Base-by-base conservation (phyloP, 1,140 invertebrate species). In the Ladona fulva region DNA sequence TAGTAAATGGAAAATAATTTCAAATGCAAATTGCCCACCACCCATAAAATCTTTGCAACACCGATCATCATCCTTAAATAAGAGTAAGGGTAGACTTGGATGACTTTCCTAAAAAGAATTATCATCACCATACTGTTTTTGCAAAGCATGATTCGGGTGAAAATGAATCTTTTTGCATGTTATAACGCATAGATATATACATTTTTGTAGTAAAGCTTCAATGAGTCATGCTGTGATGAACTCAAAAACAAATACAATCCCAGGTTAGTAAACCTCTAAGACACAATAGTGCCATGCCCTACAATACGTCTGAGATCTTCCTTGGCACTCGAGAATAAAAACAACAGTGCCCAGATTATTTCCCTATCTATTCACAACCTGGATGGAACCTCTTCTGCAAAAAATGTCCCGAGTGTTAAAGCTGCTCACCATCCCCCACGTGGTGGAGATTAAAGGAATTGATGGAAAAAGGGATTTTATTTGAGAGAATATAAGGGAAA, bases 21-120 rank as follows among this genome's bases (percentile, higher is more conserved):
- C 52, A 66, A 66, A 66, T 66, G 52, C 52, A 22, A 66, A 16
- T 66, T 66, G 52, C 52, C 52, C 52, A 66, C 52, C 52, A 66
- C 52, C 52, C n/a, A 66, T 66, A 66, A 66, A 19, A 66, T 66
- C 52, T 66, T 66, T 66, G 52, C 52, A 66, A 66, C n/a, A 66
- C 52, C 52, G 12, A 66, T 66, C 52, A 66, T 19, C 52, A 1
- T 66, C n/a, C 52, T 66, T 19, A 66, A 66, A 66, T 66, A 66
- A 66, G n/a, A 66, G n/a, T 66, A 22, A 66, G 52, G 52, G 14
- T 22, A 66, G n/a, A 66, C 52, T 22, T 66, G 5, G n/a, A 66
- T 66, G 52, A 66, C 12, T 19, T 66, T 66, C n/a, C 52, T 66
- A 19, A 6, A 19, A 66, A 66, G 52, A 19, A 66, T 66, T 37